Evolutionary conservation across 2,797 vertebrate genomes (phyloP), one percentile per base, ranked within the genome.

Genomic region (Simalia tracyae): DNA sequence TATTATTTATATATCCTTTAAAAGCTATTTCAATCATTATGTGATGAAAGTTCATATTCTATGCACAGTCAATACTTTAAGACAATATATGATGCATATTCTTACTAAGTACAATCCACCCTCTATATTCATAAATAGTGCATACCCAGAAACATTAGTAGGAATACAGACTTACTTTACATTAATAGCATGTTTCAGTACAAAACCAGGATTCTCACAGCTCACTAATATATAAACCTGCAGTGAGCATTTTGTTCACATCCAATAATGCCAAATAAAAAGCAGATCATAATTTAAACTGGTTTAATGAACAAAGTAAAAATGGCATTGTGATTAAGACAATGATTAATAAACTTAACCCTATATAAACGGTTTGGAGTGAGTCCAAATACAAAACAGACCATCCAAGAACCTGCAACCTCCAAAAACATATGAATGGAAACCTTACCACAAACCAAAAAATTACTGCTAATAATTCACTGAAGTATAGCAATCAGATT

Each of bases 331-430:
- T 31, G 93, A 92, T 14, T 88, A 93, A 89, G 60, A 96, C 2
- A 95, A 95, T 89, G 90, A 96, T 96, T 57, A 93, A 6, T 2
- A 90, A 94, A 93, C 88, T 95, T 96, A 96, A 97, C 94, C 95
- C 93, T 81, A 84, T 81, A 92, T 90, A 95, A 93, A 95, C 90
- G 66, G 14, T 87, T 85, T 85, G 85, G 26, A 91, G 42, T 59
- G 94, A 92, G 36, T 68, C 28, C 28, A 84, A 54, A 54, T 2
- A 64, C 84, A 76, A 93, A 87, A 95, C 57, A 28, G 93, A 89
- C 89, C 88, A 93, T 90, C 56, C 72, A 64, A 95, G 9, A 26
- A 92, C n/a, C 64, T 90, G 72, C 59, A 81, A 88, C 89, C 88
- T 95, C 93, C 94, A 56, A 24, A 95, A 95, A 95, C 95, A 93